Conservation (phyloP, 2,888 invertebrate genomes). For the Dolomedes plantarius region DNA sequence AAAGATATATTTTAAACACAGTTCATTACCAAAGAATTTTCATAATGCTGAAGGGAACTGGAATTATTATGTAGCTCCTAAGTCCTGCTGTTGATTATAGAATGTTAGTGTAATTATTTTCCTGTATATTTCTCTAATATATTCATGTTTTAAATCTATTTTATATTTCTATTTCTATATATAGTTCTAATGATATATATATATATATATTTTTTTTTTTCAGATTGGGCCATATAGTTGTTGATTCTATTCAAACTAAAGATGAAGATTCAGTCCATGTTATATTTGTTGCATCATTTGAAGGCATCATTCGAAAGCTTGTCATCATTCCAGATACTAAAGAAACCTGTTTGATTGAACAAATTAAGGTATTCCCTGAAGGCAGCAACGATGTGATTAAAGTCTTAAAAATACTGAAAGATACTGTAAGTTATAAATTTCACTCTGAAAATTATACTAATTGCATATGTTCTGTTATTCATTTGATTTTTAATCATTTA, state of each 20-base stretch:
- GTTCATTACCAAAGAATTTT: too few relatives aligned
- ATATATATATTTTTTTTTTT: not conserved
- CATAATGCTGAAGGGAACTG: too few relatives aligned
- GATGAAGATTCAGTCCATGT: conserved; percentile 83
- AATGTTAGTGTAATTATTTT: too few relatives aligned
- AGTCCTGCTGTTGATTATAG: too few relatives aligned
- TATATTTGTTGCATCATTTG: conserved; percentile 87
- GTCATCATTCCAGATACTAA: conserved; percentile 83
- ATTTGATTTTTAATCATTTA: not conserved
- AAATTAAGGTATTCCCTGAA: conserved; percentile 84
- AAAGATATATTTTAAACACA: too few relatives aligned
- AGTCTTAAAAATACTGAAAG: conserved; percentile 77
- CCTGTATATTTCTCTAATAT: too few relatives aligned
- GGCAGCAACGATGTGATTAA: conserved; percentile 85
- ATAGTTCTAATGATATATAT: not conserved
- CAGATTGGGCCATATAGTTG: conserved; percentile 81
- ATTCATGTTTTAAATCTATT: too few relatives aligned
- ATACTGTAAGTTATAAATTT: conserved; percentile 80
- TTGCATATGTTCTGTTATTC: not conserved
- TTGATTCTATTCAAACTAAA: conserved; percentile 87
- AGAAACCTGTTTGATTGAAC: conserved; percentile 88
- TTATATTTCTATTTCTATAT: too few relatives aligned
- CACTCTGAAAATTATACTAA: too few relatives aligned
- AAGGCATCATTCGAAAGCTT: conserved; percentile 87
- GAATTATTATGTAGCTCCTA: too few relatives aligned